Evolutionary conservation across 2,888 invertebrate genomes (phyloP).

Genomic region (Ischnura elegans): DNA sequence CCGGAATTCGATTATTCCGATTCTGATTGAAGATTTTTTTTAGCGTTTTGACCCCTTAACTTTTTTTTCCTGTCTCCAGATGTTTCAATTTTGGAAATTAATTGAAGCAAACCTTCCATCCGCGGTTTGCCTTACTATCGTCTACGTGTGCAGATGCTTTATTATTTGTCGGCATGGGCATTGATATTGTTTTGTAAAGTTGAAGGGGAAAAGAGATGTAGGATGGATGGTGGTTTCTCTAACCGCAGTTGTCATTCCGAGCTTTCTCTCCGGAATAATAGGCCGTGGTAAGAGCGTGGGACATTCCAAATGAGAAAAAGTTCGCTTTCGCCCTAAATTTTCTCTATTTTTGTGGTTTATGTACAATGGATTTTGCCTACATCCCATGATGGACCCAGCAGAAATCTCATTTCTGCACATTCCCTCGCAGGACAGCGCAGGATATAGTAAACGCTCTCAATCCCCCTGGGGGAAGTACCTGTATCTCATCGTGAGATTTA

Average conservation of each 20-base stretch:
- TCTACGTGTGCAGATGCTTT: background rate
- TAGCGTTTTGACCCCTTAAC: background rate
- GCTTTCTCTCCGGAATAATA: background rate
- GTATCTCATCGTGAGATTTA: too few species aligned
- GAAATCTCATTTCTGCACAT: too few species aligned
- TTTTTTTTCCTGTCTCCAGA: background rate
- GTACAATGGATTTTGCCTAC: background rate
- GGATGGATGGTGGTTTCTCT: background rate
- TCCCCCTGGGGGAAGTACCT: too few species aligned
- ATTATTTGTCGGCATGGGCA: too few species aligned
- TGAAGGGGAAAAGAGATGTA: background rate
- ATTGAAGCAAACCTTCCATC: background rate
- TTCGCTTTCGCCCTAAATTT: background rate
- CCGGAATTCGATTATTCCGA: too few species aligned
- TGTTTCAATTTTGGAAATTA: background rate
- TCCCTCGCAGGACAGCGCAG: too few species aligned
- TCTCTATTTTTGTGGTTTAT: background rate
- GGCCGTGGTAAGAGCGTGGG: background rate
- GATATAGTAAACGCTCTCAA: too few species aligned
- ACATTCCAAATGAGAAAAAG: background rate
- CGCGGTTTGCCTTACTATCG: background rate
- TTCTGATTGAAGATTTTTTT: background rate
- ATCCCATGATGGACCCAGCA: too few species aligned
- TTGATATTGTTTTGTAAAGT: too few species aligned
- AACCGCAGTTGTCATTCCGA: background rate